Evolutionary conservation across 2,888 invertebrate species (phyloP).

Genomic region (Aethes cnicana): DNA sequence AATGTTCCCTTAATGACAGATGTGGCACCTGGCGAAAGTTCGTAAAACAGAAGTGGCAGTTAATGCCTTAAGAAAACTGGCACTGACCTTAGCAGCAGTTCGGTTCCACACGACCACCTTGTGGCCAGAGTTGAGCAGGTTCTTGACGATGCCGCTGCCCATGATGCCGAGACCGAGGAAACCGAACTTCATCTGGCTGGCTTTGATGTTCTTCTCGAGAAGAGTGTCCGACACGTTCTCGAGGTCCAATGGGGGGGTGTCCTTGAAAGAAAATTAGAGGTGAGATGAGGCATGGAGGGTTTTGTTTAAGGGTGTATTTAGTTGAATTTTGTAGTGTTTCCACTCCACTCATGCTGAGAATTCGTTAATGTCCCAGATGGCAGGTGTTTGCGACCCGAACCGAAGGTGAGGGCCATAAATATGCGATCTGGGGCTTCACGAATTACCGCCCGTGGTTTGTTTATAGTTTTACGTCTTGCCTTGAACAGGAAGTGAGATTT

Average conservation of each 20-base stretch:
- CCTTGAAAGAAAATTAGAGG: conserved; percentile 72
- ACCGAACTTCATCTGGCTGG: conserved; percentile 94
- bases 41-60: too few species aligned
- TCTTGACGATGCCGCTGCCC: conserved; percentile 97
- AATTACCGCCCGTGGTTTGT: too few species aligned
- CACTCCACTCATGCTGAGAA: too few species aligned
- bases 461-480: too few species aligned
- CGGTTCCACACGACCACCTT: conserved; percentile 97
- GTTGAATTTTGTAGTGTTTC: too few species aligned
- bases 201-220: conserved; percentile 91
- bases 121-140: conserved; percentile 96
- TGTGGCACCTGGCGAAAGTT: too few species aligned
- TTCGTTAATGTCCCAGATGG: too few species aligned
- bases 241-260: conserved; percentile 89
- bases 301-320: neutral
- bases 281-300: neutral
- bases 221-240: conserved; percentile 89
- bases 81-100: conserved; percentile 92
- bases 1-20: too few species aligned
- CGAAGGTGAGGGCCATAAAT: too few species aligned
- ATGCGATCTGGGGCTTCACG: too few species aligned
- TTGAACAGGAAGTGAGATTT: too few species aligned
- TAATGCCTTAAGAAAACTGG: neutral
- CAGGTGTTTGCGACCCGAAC: too few species aligned
- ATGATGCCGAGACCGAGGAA: conserved; percentile 97